Evolutionary conservation across 1,140 invertebrate species (phyloP), one percentile per base, ranked within the genome.

Genomic region (Diachasmimorpha longicaudata): DNA sequence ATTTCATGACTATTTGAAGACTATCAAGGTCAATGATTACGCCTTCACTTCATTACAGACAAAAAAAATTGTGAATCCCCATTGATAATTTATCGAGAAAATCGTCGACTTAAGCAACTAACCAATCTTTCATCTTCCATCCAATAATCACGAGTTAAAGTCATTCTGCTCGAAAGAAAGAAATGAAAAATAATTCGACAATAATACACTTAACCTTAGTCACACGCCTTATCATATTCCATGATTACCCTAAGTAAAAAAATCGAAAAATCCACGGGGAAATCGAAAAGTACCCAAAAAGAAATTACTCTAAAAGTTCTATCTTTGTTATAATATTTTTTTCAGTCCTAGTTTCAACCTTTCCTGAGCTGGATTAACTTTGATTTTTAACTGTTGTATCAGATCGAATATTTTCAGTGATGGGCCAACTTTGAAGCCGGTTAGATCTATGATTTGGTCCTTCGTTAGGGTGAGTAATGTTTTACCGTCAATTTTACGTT

Each of bases 351-450:
- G 76, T 83, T 88, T 90, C 78, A 91, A 89, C 85, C 92, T 91
- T 86, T 92, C 92, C 84, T 94, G 93, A 75, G 93, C 92, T 74
- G 93, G 93, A 87, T 94, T 95, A 68, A 95, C 92, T 91, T 94
- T 94, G 82, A 93, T 93, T 89, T 96, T 96, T 14, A 97, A 90
- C 82, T 96, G 95, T 82, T 95, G 93, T 81, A 98, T 96, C 52
- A 98, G 91, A 89, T 98, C 96, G 82, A 93, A 95, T 84, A 98
- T 97, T 90, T 98, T 98, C 25, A 98, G 85, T 5, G 96, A 97
- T 8, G 97, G 96, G 4, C 97, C 97, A 72, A 98, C 95, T 91
- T 98, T 98, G 91, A 96, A 97, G 78, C 95, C 94, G 13, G 96
- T 94, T 37, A 97, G 90, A 83, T 95, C 94, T 79, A 97, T 93